Evolutionary conservation across 2,888 invertebrate genomes (phyloP).

Genomic region (Odontomyia ornata): DNA sequence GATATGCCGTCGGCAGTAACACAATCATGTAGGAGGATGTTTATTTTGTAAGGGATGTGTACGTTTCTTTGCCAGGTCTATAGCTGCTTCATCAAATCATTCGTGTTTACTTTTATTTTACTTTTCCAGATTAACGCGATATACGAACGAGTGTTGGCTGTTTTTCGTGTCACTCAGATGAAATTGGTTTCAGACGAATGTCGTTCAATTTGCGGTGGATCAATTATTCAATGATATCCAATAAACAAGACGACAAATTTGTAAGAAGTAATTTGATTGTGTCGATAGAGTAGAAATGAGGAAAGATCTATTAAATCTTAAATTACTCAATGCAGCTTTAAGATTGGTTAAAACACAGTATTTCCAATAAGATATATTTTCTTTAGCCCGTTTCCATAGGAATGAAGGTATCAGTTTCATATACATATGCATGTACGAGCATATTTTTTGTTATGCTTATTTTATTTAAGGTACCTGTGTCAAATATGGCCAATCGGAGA

Average conservation of each 20-base stretch:
- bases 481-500: no score
- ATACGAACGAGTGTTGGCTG: slow-evolving; percentile 17
- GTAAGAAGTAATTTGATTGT: slow-evolving; percentile 39
- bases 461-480: no score
- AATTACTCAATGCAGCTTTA: no score
- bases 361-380: no score
- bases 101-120: slow-evolving; percentile 48
- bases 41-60: background rate
- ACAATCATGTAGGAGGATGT: no score
- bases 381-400: no score
- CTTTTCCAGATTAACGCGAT: slow-evolving; percentile 37
- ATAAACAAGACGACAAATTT: slow-evolving; percentile 48
- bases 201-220: slow-evolving; percentile 49
- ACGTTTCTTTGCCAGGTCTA: background rate
- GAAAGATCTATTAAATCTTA: no score
- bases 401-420: no score
- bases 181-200: slow-evolving; percentile 43
- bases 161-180: slow-evolving; percentile 24
- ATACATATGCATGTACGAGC: no score
- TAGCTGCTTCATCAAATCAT: slow-evolving; percentile 35
- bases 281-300: background rate
- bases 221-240: slow-evolving; percentile 46
- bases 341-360: no score
- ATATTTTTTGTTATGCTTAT: no score
- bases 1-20: slow-evolving; percentile 20